Evolutionary conservation across 2,113 vertebrate species (phyloP), one percentile per base, ranked within the genome.

Genomic region (Azemiops feae): DNA sequence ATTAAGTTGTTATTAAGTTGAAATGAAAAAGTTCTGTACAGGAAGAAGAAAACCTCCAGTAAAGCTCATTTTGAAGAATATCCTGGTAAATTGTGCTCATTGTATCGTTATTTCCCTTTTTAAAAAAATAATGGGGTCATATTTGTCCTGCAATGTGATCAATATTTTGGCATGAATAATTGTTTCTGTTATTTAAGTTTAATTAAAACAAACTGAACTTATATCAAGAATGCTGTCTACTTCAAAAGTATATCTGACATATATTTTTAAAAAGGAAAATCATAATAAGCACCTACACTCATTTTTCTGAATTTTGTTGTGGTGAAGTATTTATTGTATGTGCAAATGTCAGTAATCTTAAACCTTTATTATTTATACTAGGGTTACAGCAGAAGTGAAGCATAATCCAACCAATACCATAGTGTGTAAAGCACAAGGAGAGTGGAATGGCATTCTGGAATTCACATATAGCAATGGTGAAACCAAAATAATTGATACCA

Each of bases 331-430:
- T 60, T 85, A 57, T 20, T 4, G 3, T 52, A 57, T 10, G 8
- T 81, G 53, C 74, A 9, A 20, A 85, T 34, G 18, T 90, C 54
- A 89, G 5, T 85, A 58, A 39, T 39, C 14, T 45, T 55, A 69
- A 39, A 57, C 4, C 23, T 93, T 52, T 1, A 34, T 58, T 0
- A 4, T 92, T 85, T 57, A 5, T 10, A 90, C 53, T 89, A 99
- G 99, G 97, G 99, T 99, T 91, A 99, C 98, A 0, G 99, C 99
- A 0, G 99, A 99, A 96, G 99, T 99, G 92, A 99, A 99, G 95
- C 98, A 99, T 97, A 99, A 98, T 91, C 98, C 98, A 0, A 99
- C 98, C 0, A 98, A 97, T 96, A 98, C 98, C 94, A 98, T 99
- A 0, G 98, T 99, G 0, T 99, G 99, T 94, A 99, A 98, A 96